phyloP scores from a whole-genome alignment of 2,888 invertebrate genomes.

The Macaria notata region DNA sequence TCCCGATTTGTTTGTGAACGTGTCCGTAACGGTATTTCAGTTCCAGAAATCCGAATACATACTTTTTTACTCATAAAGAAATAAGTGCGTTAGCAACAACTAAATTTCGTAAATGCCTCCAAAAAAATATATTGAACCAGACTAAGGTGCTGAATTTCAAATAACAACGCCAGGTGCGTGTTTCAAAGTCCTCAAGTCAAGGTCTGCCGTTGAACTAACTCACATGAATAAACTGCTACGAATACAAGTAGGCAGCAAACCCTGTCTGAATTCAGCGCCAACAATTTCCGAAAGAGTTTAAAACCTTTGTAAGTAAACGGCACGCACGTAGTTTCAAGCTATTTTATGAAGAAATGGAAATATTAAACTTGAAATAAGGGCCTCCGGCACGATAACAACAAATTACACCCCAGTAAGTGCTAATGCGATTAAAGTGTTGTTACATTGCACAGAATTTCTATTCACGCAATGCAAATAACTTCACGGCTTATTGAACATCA shows the following conservation, averaged over 20 bases:
- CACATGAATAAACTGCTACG: constrained; percentile 36
- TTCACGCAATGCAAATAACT: constrained; percentile 69
- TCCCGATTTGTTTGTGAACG: constrained; percentile 18
- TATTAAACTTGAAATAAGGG: constrained; percentile 4
- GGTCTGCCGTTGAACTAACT: constrained; percentile 52
- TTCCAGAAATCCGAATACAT: constrained; percentile 2
- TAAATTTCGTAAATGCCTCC: too few species aligned
- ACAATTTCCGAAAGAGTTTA: constrained; percentile 48
- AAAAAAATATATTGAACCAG: too few species aligned
- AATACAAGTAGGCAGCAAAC: constrained; percentile 43
- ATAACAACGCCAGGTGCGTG: constrained; percentile 51
- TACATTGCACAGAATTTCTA: constrained; percentile 61
- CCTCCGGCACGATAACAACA: constrained; percentile 37
- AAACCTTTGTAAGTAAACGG: constrained; percentile 6
- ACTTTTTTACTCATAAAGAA: constrained; percentile 12
- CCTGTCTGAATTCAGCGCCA: constrained; percentile 51
- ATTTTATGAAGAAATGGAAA: neutral
- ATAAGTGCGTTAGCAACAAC: too few species aligned
- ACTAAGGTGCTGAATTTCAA: constrained; percentile 12
- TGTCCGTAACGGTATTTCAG: constrained; percentile 1
- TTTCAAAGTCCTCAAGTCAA: constrained; percentile 43
- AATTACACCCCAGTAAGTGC: constrained; percentile 48
- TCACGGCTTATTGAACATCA: constrained; percentile 65
- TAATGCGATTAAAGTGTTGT: constrained; percentile 59
- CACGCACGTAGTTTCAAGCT: neutral